phyloP scores from a whole-genome alignment of 2,797 vertebrate species.

The Parauchenoglanis ngamensis region DNA sequence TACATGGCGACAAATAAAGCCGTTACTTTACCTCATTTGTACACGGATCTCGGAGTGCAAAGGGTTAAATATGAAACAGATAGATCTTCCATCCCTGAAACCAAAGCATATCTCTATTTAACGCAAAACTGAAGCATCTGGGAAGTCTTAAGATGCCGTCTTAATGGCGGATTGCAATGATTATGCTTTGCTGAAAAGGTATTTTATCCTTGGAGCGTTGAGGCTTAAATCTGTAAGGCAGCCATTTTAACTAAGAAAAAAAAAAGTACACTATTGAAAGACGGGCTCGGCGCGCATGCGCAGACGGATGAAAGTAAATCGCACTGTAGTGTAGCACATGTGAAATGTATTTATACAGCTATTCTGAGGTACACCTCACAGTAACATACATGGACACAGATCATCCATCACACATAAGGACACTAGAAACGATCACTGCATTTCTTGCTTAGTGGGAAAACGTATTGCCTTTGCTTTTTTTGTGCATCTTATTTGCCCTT shows the following conservation, averaged over 20 bases:
- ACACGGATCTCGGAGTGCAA: constrained; percentile 66
- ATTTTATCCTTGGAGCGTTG: constrained; percentile 61
- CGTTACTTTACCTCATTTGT: constrained; percentile 74
- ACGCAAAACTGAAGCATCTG: constrained; percentile 43
- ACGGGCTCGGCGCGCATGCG: constrained; percentile 72
- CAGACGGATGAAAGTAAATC: constrained; percentile 59
- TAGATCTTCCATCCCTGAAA: constrained; percentile 69
- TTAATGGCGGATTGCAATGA: constrained; percentile 26
- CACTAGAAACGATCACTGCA: background rate
- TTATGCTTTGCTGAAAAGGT: constrained; percentile 49
- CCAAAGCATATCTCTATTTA: constrained; percentile 62
- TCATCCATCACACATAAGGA: no score
- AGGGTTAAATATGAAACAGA: constrained; percentile 72
- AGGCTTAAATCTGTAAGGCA: constrained; percentile 74
- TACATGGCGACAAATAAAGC: constrained; percentile 11
- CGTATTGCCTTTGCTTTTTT: background rate
- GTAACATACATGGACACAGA: no score
- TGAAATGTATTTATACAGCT: background rate
- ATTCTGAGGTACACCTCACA: background rate
- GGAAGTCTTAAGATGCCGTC: constrained; percentile 21
- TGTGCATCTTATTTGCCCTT: background rate
- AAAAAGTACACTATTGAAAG: constrained; percentile 70
- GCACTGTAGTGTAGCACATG: constrained; percentile 4
- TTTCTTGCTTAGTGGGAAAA: background rate
- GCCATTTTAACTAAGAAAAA: constrained; percentile 76